Percentiles rank a stretch among this genome's conserved stretches.
Conservation (phyloP, 1,140 invertebrate genomes). For the Linepithema humile region DNA sequence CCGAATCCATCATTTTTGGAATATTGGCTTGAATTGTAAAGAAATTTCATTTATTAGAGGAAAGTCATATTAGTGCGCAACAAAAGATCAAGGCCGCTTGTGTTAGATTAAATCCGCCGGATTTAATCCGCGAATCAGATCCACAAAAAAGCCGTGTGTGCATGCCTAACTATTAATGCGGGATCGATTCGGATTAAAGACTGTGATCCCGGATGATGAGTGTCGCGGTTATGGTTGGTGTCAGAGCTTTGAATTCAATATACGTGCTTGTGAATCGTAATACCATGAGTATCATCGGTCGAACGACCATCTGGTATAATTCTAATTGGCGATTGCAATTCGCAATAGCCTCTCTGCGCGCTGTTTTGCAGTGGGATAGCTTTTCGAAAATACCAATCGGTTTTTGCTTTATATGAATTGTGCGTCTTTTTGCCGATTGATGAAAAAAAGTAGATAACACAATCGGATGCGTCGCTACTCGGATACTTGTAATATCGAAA, state of each 20-base stretch:
- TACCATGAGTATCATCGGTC: conserved; percentile 14
- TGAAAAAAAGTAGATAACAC: background rate
- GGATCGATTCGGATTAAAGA: conserved; percentile 37
- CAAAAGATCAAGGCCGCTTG: background rate
- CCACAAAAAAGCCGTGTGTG: background rate
- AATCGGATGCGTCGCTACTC: background rate
- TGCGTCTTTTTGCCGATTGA: background rate
- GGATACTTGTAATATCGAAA: background rate
- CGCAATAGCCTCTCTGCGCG: background rate
- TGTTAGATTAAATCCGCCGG: background rate
- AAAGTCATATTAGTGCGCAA: background rate
- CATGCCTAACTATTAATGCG: conserved; percentile 21
- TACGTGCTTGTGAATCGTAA: background rate
- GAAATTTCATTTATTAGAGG: background rate
- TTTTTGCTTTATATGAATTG: background rate
- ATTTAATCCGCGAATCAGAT: conserved; percentile 4
- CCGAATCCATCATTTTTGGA: background rate
- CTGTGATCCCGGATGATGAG: conserved; percentile 44
- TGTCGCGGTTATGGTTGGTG: conserved; percentile 13
- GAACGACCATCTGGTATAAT: conserved; percentile 9
- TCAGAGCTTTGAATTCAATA: conserved; percentile 28
- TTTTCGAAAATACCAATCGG: background rate
- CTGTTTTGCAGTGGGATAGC: conserved; percentile 4
- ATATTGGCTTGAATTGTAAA: background rate
- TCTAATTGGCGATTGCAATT: conserved; percentile 34